phyloP scores from a whole-genome alignment of 1,140 invertebrate species.

The Heliconius hewitsoni region DNA sequence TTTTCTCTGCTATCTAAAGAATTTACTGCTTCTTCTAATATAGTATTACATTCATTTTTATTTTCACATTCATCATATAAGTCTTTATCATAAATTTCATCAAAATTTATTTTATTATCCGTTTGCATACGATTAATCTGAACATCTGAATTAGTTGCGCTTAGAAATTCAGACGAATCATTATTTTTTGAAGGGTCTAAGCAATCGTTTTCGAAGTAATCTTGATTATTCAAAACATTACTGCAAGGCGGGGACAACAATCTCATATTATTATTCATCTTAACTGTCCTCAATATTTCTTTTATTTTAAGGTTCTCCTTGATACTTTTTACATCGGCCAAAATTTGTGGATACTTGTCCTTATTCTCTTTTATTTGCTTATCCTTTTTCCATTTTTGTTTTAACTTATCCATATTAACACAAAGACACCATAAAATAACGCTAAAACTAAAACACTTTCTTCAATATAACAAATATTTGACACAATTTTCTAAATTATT shows the following conservation, averaged over 20 bases:
- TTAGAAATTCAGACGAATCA: constrained; percentile 28
- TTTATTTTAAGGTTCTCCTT: constrained; percentile 74
- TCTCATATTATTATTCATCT: constrained; percentile 72
- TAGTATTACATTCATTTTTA: constrained; percentile 15
- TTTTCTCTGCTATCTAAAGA: neutral
- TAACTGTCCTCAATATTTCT: constrained; percentile 70
- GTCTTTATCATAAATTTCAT: neutral
- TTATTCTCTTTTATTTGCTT: constrained; percentile 50
- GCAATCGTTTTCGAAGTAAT: constrained; percentile 58
- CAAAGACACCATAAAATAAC: constrained; percentile 20
- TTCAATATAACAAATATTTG: constrained; percentile 38
- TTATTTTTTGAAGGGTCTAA: constrained; percentile 36
- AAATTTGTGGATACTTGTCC: constrained; percentile 52
- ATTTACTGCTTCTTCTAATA: constrained; percentile 1
- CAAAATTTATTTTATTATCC: constrained; percentile 19
- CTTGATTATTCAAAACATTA: constrained; percentile 63
- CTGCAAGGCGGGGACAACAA: constrained; percentile 61
- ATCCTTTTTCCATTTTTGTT: constrained; percentile 65
- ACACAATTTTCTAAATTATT: constrained; percentile 44
- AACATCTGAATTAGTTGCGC: constrained; percentile 56
- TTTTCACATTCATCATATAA: neutral
- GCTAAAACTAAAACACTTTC: neutral
- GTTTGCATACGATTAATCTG: constrained; percentile 11
- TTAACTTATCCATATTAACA: constrained; percentile 61
- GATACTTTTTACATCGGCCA: constrained; percentile 63